Evolutionary conservation across 2,797 vertebrate genomes (phyloP).

Genomic region (Pangasius sanitwongsei): DNA sequence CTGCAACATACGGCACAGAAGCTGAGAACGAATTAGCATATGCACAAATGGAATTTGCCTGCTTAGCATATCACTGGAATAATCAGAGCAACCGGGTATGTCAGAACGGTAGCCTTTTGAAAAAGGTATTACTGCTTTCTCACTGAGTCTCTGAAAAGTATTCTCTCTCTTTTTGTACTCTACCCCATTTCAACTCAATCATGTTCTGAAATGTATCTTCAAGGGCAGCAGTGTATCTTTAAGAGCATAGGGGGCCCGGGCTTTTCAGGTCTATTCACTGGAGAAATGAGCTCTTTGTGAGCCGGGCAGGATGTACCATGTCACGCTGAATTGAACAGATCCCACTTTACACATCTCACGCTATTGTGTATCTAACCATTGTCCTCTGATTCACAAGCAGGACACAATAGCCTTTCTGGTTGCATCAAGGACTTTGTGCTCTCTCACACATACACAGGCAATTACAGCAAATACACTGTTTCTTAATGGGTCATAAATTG

Average conservation of each 20-base stretch:
- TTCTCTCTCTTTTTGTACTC: not conserved
- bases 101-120: not conserved
- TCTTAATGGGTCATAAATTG: not conserved
- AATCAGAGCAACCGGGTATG: slow-evolving; percentile 6
- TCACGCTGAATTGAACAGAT: slow-evolving; percentile 23
- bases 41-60: slow-evolving; percentile 12
- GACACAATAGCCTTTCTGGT: not conserved
- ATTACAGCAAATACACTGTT: not conserved
- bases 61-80: slow-evolving; percentile 26
- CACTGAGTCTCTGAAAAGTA: not conserved
- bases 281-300: slow-evolving; percentile 21
- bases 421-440: not conserved
- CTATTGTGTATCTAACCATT: slow-evolving; percentile 14
- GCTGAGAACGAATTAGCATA: slow-evolving; percentile 19
- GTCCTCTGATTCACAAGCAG: slow-evolving; percentile 4
- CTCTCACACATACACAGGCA: not conserved
- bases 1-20: not conserved
- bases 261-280: slow-evolving; percentile 5
- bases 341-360: not conserved
- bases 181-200: slow-evolving; percentile 33
- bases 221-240: slow-evolving; percentile 26
- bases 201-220: slow-evolving; percentile 42
- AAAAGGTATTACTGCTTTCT: not conserved
- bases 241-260: not conserved
- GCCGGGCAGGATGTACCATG: not conserved